A percentile compares a stretch with the other conserved stretches of the same genome.
These are phyloP conservation scores for Melieria omissa DNA, from an alignment of 2,888 invertebrate species.

Conservation along the genomic window DNA sequence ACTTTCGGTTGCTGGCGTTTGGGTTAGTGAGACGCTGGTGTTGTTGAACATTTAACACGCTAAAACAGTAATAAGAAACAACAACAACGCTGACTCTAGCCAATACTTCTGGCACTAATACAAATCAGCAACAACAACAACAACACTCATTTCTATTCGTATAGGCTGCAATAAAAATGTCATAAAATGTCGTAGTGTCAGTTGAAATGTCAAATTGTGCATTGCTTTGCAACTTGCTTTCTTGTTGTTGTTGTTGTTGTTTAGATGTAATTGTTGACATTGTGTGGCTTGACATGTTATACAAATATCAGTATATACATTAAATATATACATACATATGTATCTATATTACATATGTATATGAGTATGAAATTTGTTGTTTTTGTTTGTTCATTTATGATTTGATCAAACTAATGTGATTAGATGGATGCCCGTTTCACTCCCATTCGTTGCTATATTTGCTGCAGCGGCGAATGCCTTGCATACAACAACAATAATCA, in stretches of 20 bases:
- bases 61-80: neutral
- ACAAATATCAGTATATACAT: neutral
- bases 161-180: neutral
- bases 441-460: no score
- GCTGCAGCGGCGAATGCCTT: neutral
- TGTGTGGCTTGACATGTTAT: neutral
- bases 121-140: no score
- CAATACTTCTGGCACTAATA: no score
- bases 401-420: constrained; percentile 1
- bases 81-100: neutral
- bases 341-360: neutral
- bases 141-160: no score
- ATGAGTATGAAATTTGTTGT: neutral
- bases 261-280: neutral
- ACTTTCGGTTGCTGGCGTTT: no score
- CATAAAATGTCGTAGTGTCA: neutral
- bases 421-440: neutral
- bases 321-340: neutral
- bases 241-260: no score
- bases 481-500: neutral
- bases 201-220: neutral
- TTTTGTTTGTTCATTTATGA: neutral
- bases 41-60: neutral
- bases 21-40: no score
- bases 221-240: no score